A percentile compares a stretch with the other conserved stretches of the same genome.
phyloP scores from a whole-genome alignment of 2,888 invertebrate genomes.

The Tetropium fuscum region DNA sequence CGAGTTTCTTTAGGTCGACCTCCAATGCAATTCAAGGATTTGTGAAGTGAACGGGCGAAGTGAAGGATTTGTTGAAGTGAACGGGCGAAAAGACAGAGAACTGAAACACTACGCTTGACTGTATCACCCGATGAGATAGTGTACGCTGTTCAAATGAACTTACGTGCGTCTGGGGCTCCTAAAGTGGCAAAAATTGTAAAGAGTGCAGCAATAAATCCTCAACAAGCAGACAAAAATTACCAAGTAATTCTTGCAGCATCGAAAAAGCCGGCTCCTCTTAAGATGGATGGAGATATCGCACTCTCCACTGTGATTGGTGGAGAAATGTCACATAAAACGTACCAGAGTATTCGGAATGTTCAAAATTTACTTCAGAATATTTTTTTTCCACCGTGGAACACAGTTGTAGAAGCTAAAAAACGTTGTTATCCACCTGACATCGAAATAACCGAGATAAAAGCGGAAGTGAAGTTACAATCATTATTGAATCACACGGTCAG shows the following conservation, averaged over 20 bases:
- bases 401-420: slow-evolving; percentile 1
- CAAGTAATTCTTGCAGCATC: neutral
- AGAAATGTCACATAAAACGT: too few species aligned
- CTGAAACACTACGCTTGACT: slow-evolving; percentile 5
- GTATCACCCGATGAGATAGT: slow-evolving; percentile 4
- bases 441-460: neutral
- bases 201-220: too few species aligned
- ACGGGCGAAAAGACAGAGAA: slow-evolving; percentile 1
- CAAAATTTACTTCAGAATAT: neutral
- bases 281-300: too few species aligned
- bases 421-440: neutral
- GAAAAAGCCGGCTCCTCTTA: too few species aligned
- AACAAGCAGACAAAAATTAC: too few species aligned
- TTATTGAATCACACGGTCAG: neutral
- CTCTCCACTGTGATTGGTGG: too few species aligned
- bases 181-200: too few species aligned
- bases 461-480: neutral
- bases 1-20: neutral
- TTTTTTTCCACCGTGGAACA: neutral
- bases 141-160: slow-evolving; percentile 24
- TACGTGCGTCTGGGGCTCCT: slow-evolving; percentile 11
- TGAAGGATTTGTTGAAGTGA: too few species aligned
- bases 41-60: too few species aligned
- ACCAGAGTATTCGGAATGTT: neutral
- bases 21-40: neutral